phyloP scores from a whole-genome alignment of 2,888 invertebrate genomes.

The Drosophila eohydei region DNA sequence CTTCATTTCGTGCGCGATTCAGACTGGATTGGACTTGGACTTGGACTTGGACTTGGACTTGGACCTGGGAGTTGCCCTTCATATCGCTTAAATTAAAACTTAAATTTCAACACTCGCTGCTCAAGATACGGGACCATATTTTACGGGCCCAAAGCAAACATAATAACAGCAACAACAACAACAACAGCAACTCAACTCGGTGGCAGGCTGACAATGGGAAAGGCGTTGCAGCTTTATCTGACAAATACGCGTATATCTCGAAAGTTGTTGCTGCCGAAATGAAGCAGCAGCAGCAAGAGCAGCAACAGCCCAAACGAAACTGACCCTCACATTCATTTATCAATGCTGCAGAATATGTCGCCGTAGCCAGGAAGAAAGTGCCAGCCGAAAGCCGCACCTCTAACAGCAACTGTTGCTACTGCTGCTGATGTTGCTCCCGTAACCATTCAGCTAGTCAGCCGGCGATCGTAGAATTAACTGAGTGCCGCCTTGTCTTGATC shows the following conservation, averaged over 20 bases:
- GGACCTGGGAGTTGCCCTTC: conserved; percentile 55
- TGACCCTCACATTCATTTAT: conserved; percentile 81
- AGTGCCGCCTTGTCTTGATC: conserved; percentile 62
- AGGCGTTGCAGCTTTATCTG: conserved; percentile 78
- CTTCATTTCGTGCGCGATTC: conserved; percentile 71
- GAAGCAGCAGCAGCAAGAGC: conserved; percentile 32
- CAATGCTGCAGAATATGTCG: conserved; percentile 73
- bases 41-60: conserved; percentile 1
- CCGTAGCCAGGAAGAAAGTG: conserved; percentile 61
- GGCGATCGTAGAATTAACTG: conserved; percentile 51
- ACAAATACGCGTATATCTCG: conserved; percentile 78
- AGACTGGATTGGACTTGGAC: conserved; percentile 16
- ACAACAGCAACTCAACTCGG: conserved; percentile 47
- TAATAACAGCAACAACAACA: conserved; percentile 33
- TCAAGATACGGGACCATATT: conserved; percentile 68
- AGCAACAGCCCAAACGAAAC: conserved; percentile 55
- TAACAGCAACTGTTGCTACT: conserved; percentile 18
- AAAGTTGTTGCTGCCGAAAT: conserved; percentile 67
- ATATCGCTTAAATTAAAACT: conserved; percentile 80
- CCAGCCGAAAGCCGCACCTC: conserved; percentile 51
- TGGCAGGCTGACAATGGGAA: conserved; percentile 74
- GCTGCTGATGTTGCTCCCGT: conserved; percentile 41
- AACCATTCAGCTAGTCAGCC: conserved; percentile 25
- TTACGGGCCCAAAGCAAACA: conserved; percentile 69
- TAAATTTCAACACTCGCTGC: conserved; percentile 78